Evolutionary conservation across 2,797 vertebrate species (phyloP), one percentile per base, ranked within the genome.

Genomic region (Melanotaenia nigrans): DNA sequence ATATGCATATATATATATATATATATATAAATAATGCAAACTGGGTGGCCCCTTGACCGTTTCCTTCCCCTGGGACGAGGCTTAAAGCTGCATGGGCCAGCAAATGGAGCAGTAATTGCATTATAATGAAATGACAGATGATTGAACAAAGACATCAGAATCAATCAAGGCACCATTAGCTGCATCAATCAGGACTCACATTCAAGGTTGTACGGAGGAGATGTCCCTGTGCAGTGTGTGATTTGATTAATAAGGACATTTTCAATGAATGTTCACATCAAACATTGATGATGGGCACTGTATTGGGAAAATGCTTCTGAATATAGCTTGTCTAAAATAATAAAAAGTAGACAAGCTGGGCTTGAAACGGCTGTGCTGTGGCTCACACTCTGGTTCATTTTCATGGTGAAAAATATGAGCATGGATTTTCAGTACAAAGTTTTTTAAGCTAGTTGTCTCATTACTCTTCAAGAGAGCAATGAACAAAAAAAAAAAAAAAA

Each of bases 91-190:
- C 67, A 69, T 49, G 36, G 58, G 65, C 77, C 65, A 73, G 82
- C 85, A 85, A 90, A 88, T 88, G 87, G 81, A 81, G 61, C 63
- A 30, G 35, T 86, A 89, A 93, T 84, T 89, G 77, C 90, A 89
- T 94, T 83, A 88, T 89, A 92, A 92, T 93, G 84, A 93, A 92
- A 89, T 78, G 83, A 87, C 75, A 85, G 77, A 77, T 75, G 71
- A 90, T 78, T 83, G 79, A 68, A 78, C 67, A 55, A 20, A 64
- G 71, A 80, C 68, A 65, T 83, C 57, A 54, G 53, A 83, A 83
- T 90, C 83, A 73, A 88, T 89, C 83, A 79, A 77, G 84, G 70
- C 64, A 36, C 71, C 76, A 87, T 92, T 88, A 90, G 80, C 73
- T n/a, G 57, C 72, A 79, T 82, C 76, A 61, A 45, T 73, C 79